Base-by-base conservation (phyloP, 1,140 invertebrate genomes). In the Tetragnatha versicolor region DNA sequence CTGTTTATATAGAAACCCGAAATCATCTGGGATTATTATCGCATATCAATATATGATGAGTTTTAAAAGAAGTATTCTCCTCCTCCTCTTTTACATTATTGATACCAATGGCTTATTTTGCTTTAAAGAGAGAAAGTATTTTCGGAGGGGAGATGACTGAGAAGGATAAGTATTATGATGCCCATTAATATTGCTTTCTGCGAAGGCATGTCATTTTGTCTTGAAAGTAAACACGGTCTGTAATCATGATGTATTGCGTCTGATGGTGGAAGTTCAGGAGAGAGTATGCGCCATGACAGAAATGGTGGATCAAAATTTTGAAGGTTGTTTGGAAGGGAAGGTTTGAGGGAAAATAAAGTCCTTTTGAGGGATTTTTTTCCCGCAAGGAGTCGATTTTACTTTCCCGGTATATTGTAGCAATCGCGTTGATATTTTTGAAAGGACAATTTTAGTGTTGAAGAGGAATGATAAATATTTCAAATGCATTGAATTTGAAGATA, bases 41-140 rank as follows among this genome's bases (percentile, higher is more conserved):
- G 42, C 25, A 47, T 42, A 47, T 66, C 63, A 66, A 66, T 66
- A 66, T 27, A 29, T 66, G 63, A 66, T 49, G 63, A 66, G 25
- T 66, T 47, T 66, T 66, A 45, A 66, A 66, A 42, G 39, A 66
- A 47, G 29, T 58, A 17, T 12, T 58, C 39, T 47, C 29, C 22
- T 20, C 20, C 7, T 58, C 4, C 25, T 29, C 29, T n/a, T n/a
- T 9, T 66, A 39, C 42, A 47, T 49, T 49, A 66, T 66, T 66
- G 63, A 66, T 66, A 66, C 37, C 25, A 47, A 66, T n/a, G 20
- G 25, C 42, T 47, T 29, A 42, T 45, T 66, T 66, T 66, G 42
- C 27, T 66, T 25, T 31, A 47, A 66, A 31, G 27, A 31, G 63
- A 17, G 12, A 9, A n/a, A 58, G n/a, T n/a, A 29, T 3, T 29